These are phyloP conservation scores for Brachionus koreanus DNA, from an alignment of 1,140 invertebrate species.

Conservation along the genomic window DNA sequence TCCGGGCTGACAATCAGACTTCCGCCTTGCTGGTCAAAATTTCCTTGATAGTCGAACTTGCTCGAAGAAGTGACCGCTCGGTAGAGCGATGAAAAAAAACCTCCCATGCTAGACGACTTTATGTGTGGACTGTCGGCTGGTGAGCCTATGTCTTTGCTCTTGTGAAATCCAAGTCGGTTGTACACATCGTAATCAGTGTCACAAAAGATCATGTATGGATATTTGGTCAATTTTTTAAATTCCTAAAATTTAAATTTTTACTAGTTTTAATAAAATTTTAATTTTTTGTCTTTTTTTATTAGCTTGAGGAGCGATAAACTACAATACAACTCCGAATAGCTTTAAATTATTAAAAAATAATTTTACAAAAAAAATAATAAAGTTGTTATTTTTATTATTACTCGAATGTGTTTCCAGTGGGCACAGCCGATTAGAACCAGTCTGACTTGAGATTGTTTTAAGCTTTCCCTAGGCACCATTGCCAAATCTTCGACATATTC, in stretches of 20 bases:
- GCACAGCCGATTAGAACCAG: conserved; percentile 40
- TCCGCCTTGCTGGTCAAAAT: conserved; percentile 39
- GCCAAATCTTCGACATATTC: conserved; percentile 41
- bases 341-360: neutral
- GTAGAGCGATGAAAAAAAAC: conserved; percentile 13
- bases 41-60: conserved; percentile 37
- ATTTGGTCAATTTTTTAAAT: conserved; percentile 17
- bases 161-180: conserved; percentile 2
- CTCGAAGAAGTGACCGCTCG: neutral
- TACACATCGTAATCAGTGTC: conserved; percentile 37
- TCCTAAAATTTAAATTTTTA: neutral
- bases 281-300: neutral
- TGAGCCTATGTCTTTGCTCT: neutral
- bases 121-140: conserved; percentile 3
- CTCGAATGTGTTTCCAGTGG: conserved; percentile 38
- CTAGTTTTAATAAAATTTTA: too few relatives aligned
- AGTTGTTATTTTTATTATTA: neutral
- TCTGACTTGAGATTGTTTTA: conserved; percentile 26
- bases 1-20: conserved; percentile 16
- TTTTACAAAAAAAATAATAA: too few relatives aligned
- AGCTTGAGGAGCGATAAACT: too few relatives aligned
- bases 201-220: conserved; percentile 36
- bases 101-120: neutral
- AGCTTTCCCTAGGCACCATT: neutral
- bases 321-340: too few relatives aligned